Base-by-base conservation (phyloP, 2,888 invertebrate genomes). In the Tinea semifulvella region DNA sequence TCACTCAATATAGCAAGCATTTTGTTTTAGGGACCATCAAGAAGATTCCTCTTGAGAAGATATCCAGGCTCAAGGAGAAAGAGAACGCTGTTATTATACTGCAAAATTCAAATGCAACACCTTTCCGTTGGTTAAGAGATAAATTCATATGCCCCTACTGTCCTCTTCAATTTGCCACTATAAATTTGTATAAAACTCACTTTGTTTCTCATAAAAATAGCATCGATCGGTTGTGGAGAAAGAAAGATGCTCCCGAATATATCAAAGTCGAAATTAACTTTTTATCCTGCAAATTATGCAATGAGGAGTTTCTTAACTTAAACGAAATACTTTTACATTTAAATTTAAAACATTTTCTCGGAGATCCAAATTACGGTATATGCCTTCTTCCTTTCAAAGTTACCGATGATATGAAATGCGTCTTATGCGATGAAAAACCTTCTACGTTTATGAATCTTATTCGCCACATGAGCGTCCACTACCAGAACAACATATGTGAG, bases 401-500 rank as follows among this genome's bases (percentile, higher is more conserved):
- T n/a, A n/a, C n/a, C n/a, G n/a, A n/a, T n/a, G n/a, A n/a, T n/a
- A n/a, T n/a, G 17, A 18, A 25, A n/a, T 45, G 45, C 38, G 25
- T 11, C 1, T 11, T 38, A 11, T 45, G 45, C 11, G n/a, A 11
- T 7, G 26, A 2, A 5, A 16, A 25, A 7, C 39, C 10, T 14
- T 2, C n/a, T 5, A 26, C 11, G 10, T 39, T 45, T 20, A 25
- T 36, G 2, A 38, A 17, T n/a, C 18, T 46, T n/a, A 35, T 16
- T 3, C 19, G 17, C 2, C 48, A 60, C 43, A 57, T 60, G 27
- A 64, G 63, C 50, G 58, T 59, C 44, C 57, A 60, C 46, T 31
- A 59, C 35, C 59, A 56, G 49, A 53, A 58, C 18, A 59, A 60
- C 36, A 54, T 59, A 36, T 63, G 63, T 46, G 48, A 51, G 19